Conservation (phyloP, 1,140 invertebrate genomes). For the Drosophila burlai region DNA sequence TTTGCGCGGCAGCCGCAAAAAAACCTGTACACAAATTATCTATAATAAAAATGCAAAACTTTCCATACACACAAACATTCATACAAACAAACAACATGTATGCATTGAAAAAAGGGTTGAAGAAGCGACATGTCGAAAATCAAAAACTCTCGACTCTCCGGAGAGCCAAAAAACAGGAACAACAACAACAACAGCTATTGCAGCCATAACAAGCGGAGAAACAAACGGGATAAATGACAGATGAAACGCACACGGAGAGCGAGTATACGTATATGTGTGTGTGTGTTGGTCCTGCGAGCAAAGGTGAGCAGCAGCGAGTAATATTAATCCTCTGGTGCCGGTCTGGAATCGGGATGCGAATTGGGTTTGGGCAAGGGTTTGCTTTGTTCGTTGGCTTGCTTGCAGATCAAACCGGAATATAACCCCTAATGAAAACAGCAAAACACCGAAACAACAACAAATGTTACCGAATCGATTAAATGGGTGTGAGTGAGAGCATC, state of each 20-base stretch:
- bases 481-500: constrained; percentile 44
- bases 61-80: constrained; percentile 40
- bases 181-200: constrained; percentile 13
- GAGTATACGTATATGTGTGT: constrained; percentile 14
- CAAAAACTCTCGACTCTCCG: constrained; percentile 78
- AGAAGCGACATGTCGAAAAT: constrained; percentile 78
- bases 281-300: constrained; percentile 35
- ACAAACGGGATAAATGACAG: constrained; percentile 64
- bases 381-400: constrained; percentile 43
- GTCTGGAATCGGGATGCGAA: constrained; percentile 35
- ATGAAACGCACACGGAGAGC: constrained; percentile 67
- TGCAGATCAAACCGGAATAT: constrained; percentile 79
- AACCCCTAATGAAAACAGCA: constrained; percentile 79
- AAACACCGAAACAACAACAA: constrained; percentile 55
- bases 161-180: constrained; percentile 54
- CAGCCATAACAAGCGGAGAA: constrained; percentile 45
- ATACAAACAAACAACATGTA: constrained; percentile 12
- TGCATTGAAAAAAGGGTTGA: constrained; percentile 74
- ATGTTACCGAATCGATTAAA: constrained; percentile 77
- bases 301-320: constrained; percentile 55
- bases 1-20: constrained; percentile 78
- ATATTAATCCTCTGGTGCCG: constrained; percentile 25
- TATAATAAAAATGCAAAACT: constrained; percentile 84
- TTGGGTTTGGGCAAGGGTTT: constrained; percentile 34
- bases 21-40: constrained; percentile 83